A percentile compares a stretch with the other conserved stretches of the same genome.
Evolutionary conservation across 2,888 invertebrate species (phyloP).

Genomic region (Cerceris rybyensis): DNA sequence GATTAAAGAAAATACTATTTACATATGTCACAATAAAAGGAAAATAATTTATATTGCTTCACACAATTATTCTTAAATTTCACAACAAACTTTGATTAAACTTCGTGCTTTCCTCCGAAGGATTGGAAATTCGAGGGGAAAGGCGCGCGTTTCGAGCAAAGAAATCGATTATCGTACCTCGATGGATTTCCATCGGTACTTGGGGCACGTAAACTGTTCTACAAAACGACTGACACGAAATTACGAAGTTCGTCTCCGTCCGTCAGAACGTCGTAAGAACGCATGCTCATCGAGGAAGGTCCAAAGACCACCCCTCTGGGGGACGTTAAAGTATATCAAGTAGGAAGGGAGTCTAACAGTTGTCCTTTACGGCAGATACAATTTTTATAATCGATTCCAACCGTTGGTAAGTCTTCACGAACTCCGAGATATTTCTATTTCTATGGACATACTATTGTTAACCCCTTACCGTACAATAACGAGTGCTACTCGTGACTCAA

Average conservation of each 20-base stretch:
- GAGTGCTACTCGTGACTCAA: no score
- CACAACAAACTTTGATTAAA: not conserved
- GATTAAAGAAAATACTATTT: no score
- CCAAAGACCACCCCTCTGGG: not conserved
- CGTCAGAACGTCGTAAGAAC: not conserved
- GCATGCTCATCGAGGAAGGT: conserved; percentile 19
- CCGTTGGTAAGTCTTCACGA: not conserved
- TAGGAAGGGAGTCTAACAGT: not conserved
- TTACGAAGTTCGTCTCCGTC: not conserved
- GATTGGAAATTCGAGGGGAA: not conserved
- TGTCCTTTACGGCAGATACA: not conserved
- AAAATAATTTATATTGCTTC: no score
- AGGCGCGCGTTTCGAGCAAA: no score
- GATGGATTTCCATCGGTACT: conserved; percentile 24
- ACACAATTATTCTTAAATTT: not conserved
- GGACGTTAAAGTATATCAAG: conserved; percentile 5
- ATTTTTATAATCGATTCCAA: conserved; percentile 1
- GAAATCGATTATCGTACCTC: conserved; percentile 6
- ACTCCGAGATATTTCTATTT: not conserved
- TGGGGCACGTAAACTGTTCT: not conserved
- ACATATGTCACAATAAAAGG: no score
- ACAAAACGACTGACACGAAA: conserved; percentile 5
- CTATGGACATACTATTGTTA: not conserved
- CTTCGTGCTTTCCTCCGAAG: not conserved
- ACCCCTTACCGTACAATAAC: no score